Evolutionary conservation across 2,113 vertebrate genomes (phyloP).

Genomic region (Hemicordylus capensis): DNA sequence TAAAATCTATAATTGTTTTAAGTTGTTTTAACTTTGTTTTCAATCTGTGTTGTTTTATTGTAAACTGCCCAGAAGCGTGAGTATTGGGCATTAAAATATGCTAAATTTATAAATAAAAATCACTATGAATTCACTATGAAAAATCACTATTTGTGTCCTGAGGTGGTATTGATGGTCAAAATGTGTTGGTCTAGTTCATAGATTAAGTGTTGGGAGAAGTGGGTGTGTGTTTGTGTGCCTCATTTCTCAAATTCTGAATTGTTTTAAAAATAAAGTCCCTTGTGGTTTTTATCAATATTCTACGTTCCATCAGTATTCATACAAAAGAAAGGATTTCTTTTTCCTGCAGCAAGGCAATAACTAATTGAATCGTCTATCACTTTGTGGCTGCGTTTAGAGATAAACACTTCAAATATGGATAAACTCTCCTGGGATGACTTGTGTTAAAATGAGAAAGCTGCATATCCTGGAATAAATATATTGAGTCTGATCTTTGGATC

Average conservation of each 20-base stretch:
- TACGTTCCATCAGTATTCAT: not conserved
- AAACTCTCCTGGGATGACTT: not conserved
- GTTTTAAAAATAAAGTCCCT: not conserved
- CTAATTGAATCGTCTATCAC: not conserved
- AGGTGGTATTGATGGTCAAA: too few relatives aligned
- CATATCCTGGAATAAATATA: not conserved
- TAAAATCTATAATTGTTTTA: not conserved
- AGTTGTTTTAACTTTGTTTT: too few relatives aligned
- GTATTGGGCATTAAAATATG: too few relatives aligned
- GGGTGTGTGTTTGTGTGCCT: too few relatives aligned
- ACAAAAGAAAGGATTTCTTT: not conserved
- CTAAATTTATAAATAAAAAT: too few relatives aligned
- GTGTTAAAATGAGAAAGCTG: not conserved
- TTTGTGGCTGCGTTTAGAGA: not conserved
- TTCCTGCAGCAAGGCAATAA: not conserved
- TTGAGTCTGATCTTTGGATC: not conserved
- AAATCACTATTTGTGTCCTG: too few relatives aligned
- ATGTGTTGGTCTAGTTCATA: too few relatives aligned
- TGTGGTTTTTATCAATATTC: not conserved
- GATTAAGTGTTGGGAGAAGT: too few relatives aligned
- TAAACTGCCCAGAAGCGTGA: too few relatives aligned
- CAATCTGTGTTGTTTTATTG: too few relatives aligned
- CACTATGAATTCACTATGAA: too few relatives aligned
- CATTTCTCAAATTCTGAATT: not conserved
- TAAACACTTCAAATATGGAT: slow-evolving; percentile 20